These are phyloP conservation scores for Drosophila bunnanda DNA, from an alignment of 2,888 invertebrate species.

Conservation along the genomic window DNA sequence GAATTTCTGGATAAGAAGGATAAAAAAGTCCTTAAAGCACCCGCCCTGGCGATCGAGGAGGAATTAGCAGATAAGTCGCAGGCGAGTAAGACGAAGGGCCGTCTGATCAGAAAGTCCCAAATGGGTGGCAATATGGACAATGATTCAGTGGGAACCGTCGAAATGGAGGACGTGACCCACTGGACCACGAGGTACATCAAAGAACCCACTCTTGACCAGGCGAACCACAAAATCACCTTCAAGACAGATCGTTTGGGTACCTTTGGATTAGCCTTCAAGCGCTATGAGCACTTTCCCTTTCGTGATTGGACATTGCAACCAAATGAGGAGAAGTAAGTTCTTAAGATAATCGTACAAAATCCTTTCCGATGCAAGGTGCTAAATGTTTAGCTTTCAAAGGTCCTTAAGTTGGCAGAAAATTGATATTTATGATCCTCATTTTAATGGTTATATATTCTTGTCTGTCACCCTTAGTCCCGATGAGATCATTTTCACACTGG, in stretches of 20 bases:
- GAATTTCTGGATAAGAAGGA: constrained; percentile 13
- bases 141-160: background rate
- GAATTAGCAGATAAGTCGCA: background rate
- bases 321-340: constrained; percentile 69
- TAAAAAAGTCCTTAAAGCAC: background rate
- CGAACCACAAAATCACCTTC: constrained; percentile 64
- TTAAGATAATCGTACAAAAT: background rate
- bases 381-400: no score
- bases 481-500: constrained; percentile 72
- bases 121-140: background rate
- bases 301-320: constrained; percentile 78
- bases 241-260: constrained; percentile 82
- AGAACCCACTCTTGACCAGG: constrained; percentile 51
- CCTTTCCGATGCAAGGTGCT: background rate
- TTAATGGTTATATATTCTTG: background rate
- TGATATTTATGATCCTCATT: no score
- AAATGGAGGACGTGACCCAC: constrained; percentile 41
- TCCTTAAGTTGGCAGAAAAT: background rate
- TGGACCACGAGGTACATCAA: constrained; percentile 80
- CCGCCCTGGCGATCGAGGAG: background rate
- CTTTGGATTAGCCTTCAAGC: constrained; percentile 82
- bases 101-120: background rate
- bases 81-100: background rate
- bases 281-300: constrained; percentile 83
- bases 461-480: constrained; percentile 58